Conservation (phyloP, 2,888 invertebrate genomes). For the Cyclophora albipunctata region DNA sequence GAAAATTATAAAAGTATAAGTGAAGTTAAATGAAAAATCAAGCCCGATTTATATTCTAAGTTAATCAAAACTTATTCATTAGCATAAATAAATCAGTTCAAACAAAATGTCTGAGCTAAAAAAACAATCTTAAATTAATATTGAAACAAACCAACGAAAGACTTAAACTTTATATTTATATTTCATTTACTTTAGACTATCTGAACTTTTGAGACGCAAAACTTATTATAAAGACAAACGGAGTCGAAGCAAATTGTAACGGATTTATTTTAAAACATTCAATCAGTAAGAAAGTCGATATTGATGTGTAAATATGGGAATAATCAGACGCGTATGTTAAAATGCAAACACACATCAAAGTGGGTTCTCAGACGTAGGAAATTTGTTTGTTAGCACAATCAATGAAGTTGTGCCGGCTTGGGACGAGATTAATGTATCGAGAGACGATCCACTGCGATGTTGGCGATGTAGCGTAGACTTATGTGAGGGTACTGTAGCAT, state of each 20-base stretch:
- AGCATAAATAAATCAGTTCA: no score
- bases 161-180: constrained; percentile 13
- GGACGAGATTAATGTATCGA: constrained; percentile 26
- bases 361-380: constrained; percentile 44
- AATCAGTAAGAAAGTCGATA: constrained; percentile 12
- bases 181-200: constrained; percentile 11
- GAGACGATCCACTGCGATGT: no score
- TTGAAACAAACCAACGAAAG: constrained; percentile 9
- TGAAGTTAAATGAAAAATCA: no score
- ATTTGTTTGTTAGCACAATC: constrained; percentile 56
- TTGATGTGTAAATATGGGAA: constrained; percentile 18
- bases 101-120: no score
- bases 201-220: constrained; percentile 19
- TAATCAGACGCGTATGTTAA: constrained; percentile 25
- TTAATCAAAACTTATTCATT: no score
- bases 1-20: no score
- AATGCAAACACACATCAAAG: constrained; percentile 60
- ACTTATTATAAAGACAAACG: constrained; percentile 32
- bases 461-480: no score
- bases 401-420: constrained; percentile 44
- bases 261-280: constrained; percentile 20
- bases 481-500: no score
- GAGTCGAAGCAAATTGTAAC: constrained; percentile 25
- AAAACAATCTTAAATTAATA: neutral
- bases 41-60: no score